Evolutionary conservation across 2,113 vertebrate species (phyloP), one percentile per base, ranked within the genome.

Genomic region (Galemys pyrenaicus): DNA sequence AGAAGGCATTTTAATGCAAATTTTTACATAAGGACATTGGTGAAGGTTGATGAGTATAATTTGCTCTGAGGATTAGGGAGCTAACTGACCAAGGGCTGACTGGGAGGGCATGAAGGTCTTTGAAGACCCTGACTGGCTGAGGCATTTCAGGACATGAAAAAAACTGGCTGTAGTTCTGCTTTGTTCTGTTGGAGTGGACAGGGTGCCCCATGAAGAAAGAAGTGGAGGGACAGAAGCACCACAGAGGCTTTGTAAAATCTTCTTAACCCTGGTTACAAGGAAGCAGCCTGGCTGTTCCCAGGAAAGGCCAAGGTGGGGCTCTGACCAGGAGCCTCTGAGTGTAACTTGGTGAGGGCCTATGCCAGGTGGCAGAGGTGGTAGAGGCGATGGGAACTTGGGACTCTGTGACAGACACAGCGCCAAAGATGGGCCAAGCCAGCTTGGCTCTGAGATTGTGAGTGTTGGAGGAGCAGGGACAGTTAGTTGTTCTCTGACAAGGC

Each of bases 81-180:
- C 11, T 0, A 44, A 39, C 39, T 73, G 54, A 26, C 11, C 58
- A 6, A 7, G 10, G 10, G 32, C 1, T 0, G 35, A 2, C 35
- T 15, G 51, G 13, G 20, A 35, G n/a, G 16, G 17, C 54, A 0
- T 51, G 26, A 49, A 16, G 73, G 37, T 35, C 35, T 62, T 49
- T 8, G 64, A 68, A 94, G 83, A 56, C 78, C 58, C 64, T 83
- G 58, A 41, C 30, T 26, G 46, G n/a, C 49, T 26, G 89, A 85
- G 28, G n/a, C 51, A 56, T n/a, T 87, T 41, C 30, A 35, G 56
- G 81, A 54, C 24, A 11, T 71, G 54, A 28, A 54, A 54, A 49
- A 46, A 0, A 56, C 22, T 7, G 17, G 30, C 56, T 32, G 1
- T 5, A 22, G 83, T 10, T 64, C 62, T 44, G 35, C 71, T 78